Evolutionary conservation across 2,888 invertebrate genomes (phyloP), one percentile per base, ranked within the genome.

Genomic region (Calephelis perditalis): DNA sequence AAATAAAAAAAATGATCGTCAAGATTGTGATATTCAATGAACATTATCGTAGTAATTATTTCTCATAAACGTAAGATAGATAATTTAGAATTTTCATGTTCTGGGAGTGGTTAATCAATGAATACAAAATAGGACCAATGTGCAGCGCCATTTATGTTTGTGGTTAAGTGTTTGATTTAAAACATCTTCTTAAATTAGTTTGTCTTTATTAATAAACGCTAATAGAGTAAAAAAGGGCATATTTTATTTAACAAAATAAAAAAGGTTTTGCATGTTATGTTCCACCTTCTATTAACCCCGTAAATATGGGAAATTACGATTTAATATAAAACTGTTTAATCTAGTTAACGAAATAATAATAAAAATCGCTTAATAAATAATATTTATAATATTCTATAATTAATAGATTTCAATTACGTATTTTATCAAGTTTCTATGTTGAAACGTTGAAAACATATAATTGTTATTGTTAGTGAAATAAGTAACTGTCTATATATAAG

Each of bases 101-200:
- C 49, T 26, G 12, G 26, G 26, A 49, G 26, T 49, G 49, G 26
- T 49, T 49, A 40, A 49, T 26, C 60, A 59, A 60, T 62, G 46
- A 62, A 58, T 47, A 65, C 63, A 67, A 63, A 52, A 60, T 68
- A 68, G 67, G 67, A 68, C 67, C 67, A 68, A 68, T 59, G 64
- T 49, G 62, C 62, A 64, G 60, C 57, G 63, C 64, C 58, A 65
- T 64, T 66, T 64, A 64, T 61, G 64, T 68, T 60, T 67, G 62
- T 52, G 54, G 62, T 52, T 45, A 59, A 63, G 55, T 60, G 60
- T 66, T 63, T 66, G 56, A 40, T 60, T 61, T 63, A 65, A 62
- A 62, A 61, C 58, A 40, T 58, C 11, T 57, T 55, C 58, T 40
- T 47, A 35, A 58, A 63, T 45, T 61, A 57, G 56, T 40, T 12